Evolutionary conservation across 2,888 invertebrate genomes (phyloP).

Genomic region (Agrenia bidenticulata): DNA sequence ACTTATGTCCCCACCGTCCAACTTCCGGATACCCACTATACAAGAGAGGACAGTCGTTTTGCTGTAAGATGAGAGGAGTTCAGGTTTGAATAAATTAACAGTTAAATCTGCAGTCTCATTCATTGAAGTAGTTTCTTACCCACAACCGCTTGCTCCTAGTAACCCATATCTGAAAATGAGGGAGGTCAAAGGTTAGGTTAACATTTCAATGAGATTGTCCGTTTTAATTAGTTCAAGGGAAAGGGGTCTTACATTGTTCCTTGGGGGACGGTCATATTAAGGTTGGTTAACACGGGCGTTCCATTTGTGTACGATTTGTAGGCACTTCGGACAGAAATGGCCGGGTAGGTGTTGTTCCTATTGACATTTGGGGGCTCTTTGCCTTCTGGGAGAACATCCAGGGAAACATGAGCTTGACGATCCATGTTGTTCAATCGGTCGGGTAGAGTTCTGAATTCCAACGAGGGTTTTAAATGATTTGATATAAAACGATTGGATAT

Average conservation of each 20-base stretch:
- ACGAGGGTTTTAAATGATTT: too few relatives aligned
- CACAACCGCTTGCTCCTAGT: constrained; percentile 92
- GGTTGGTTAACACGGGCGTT: constrained; percentile 80
- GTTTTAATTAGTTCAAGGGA: neutral
- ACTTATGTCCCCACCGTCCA: constrained; percentile 54
- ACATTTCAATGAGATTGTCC: neutral
- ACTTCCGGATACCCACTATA: constrained; percentile 56
- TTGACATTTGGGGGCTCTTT: too few relatives aligned
- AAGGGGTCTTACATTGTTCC: constrained; percentile 81
- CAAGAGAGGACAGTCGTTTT: constrained; percentile 50
- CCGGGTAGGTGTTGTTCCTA: constrained; percentile 55
- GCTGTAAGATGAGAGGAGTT: too few relatives aligned
- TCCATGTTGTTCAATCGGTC: too few relatives aligned
- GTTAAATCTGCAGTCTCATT: neutral
- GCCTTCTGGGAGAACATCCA: too few relatives aligned
- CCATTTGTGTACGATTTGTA: constrained; percentile 86
- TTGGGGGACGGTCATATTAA: constrained; percentile 89
- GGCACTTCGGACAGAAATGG: constrained; percentile 82
- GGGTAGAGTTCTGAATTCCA: too few relatives aligned
- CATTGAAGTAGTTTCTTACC: constrained; percentile 55
- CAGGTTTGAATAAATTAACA: neutral
- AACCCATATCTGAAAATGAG: constrained; percentile 72
- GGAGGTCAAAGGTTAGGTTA: neutral
- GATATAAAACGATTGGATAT: too few relatives aligned
- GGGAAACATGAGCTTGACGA: too few relatives aligned